Conservation (phyloP, 2,113 vertebrate species). For the Fregetta grallaria region DNA sequence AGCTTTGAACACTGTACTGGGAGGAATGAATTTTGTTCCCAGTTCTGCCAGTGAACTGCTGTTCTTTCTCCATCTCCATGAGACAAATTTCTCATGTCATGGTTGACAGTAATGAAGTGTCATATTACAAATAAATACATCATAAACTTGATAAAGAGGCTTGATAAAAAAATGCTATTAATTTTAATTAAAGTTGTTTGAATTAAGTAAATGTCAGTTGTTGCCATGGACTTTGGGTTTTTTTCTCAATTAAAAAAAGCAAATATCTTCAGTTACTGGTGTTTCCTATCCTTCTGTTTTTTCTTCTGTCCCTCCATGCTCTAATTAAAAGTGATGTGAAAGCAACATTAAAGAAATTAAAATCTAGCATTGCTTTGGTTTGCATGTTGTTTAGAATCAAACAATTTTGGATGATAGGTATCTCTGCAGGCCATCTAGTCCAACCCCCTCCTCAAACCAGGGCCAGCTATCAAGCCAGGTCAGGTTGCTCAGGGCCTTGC, state of each 20-base stretch:
- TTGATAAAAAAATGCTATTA: neutral
- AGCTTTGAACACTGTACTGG: neutral
- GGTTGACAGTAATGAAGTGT: neutral
- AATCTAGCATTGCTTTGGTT: neutral
- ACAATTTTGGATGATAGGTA: neutral
- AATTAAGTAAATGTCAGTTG: neutral
- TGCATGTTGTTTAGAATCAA: neutral
- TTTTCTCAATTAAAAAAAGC: neutral
- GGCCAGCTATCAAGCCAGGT: neutral
- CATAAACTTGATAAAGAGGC: neutral
- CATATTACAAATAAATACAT: neutral
- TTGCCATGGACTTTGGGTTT: rapidly evolving
- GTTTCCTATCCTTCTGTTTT: neutral
- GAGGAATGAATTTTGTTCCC: neutral
- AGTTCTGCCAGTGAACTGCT: neutral
- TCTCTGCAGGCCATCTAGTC: neutral
- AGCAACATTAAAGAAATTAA: neutral
- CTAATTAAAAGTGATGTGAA: neutral
- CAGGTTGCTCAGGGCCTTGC: neutral
- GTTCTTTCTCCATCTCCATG: neutral
- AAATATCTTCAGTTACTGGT: neutral
- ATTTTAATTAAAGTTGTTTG: neutral
- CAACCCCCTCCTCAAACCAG: neutral
- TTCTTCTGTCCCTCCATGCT: neutral
- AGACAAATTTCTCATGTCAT: neutral